Evolutionary conservation across 2,797 vertebrate genomes (phyloP).

Genomic region (Hyperoplus immaculatus): DNA sequence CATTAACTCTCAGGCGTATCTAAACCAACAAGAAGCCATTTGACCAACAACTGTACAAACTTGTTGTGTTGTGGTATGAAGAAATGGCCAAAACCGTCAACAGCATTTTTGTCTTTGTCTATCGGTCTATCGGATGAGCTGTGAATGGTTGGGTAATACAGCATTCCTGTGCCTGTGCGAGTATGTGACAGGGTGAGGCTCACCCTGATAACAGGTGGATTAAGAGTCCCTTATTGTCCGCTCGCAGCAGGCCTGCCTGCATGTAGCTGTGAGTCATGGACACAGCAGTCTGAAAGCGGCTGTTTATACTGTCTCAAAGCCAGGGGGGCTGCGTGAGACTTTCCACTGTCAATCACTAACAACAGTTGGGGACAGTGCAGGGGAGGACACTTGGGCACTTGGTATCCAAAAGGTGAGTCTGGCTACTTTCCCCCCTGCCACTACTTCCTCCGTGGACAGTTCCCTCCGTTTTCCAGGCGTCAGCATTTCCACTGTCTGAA

Average conservation of each 20-base stretch:
- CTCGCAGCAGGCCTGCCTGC: slow-evolving; percentile 28
- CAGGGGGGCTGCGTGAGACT: slow-evolving; percentile 33
- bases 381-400: slow-evolving; percentile 6
- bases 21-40: slow-evolving; percentile 38
- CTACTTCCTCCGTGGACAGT: slow-evolving; percentile 46
- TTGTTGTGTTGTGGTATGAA: slow-evolving; percentile 56
- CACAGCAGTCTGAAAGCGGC: slow-evolving; percentile 45
- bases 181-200: slow-evolving; percentile 68
- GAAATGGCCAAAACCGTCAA: slow-evolving; percentile 51
- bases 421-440: slow-evolving; percentile 45
- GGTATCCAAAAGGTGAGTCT: slow-evolving; percentile 12
- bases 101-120: slow-evolving; percentile 66
- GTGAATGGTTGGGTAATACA: slow-evolving; percentile 60
- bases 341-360: slow-evolving; percentile 66
- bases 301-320: slow-evolving; percentile 61
- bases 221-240: slow-evolving; percentile 74
- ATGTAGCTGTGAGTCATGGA: slow-evolving; percentile 62
- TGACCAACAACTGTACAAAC: slow-evolving; percentile 53
- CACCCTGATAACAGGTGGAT: slow-evolving; percentile 84
- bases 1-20: neutral
- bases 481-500: slow-evolving; percentile 73
- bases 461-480: slow-evolving; percentile 63
- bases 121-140: slow-evolving; percentile 68
- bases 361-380: slow-evolving; percentile 37
- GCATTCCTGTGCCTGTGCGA: slow-evolving; percentile 73